Evolutionary conservation across 2,797 vertebrate species (phyloP), one percentile per base, ranked within the genome.

Genomic region (Hoplostethus mediterraneus): DNA sequence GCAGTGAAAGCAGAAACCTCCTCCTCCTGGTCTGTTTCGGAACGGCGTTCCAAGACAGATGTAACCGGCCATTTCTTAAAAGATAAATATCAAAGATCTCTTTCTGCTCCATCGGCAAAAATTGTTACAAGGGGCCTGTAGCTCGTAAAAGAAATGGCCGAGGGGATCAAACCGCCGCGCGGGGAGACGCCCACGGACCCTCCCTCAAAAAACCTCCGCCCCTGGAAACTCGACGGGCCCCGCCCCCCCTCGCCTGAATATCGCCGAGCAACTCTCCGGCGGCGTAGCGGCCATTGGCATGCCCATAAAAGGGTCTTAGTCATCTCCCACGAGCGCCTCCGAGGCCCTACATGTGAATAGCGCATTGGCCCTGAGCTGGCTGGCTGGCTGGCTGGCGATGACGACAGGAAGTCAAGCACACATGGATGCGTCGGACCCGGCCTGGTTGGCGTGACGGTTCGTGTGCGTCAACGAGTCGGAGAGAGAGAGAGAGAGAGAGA

Each of bases 41-140:
- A 80, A 73, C 67, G 10, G 63, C 55, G 33, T 80, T 81, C 73
- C 69, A 57, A 61, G 57, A 86, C 86, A 88, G 75, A 87, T 87
- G 85, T 82, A 83, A 83, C 76, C 42, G 49, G 52, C 71, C 61
- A 57, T 67, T 82, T 83, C 82, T 87, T 36, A 81, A 75, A 86
- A 89, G 87, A 81, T 49, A 83, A 84, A 89, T 91, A 90, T 92
- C 77, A 93, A 92, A 93, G 82, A 83, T 78, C 60, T 80, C 59
- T 80, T 88, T 89, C 87, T 87, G 87, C 88, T 85, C 68, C 52
- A 81, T 83, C 67, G 21, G 86, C 85, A 83, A 79, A 88, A 85
- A 67, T 57, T 78, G 79, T 85, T 86, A 87, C 82, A 80, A 77
- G 76, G 76, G 80, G 64, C 28, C 83, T 66, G 59, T 58, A 28